A percentile compares a stretch with the other conserved stretches of the same genome.
Evolutionary conservation across 2,888 invertebrate species (phyloP).

Genomic region (Sinopyrophorus schimmeli): DNA sequence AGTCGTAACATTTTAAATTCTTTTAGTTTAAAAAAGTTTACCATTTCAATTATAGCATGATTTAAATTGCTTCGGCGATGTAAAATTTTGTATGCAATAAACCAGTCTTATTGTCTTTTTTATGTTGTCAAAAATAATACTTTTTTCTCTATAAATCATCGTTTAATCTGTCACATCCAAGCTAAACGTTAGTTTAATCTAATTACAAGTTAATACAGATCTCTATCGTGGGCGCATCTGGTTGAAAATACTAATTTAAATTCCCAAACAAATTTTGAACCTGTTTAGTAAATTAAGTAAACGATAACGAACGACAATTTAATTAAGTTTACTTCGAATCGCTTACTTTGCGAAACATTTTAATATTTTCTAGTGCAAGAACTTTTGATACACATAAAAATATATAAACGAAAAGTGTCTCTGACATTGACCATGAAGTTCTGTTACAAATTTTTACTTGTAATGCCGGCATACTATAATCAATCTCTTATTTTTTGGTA

Average conservation of each 20-base stretch:
- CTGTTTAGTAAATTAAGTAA: conserved; percentile 33
- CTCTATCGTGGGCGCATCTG: conserved; percentile 53
- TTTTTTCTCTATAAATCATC: conserved; percentile 52
- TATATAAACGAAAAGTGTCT: conserved; percentile 21
- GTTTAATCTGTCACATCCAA: conserved; percentile 52
- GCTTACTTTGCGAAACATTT: too few relatives aligned
- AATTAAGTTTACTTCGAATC: conserved; percentile 32
- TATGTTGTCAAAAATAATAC: conserved; percentile 21
- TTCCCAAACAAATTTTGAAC: conserved; percentile 39
- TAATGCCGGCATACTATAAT: conserved; percentile 50
- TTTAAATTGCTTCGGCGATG: too few relatives aligned
- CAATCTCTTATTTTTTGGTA: conserved; percentile 48
- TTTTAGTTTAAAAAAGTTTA: too few relatives aligned
- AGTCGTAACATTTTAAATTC: too few relatives aligned
- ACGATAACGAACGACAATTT: conserved; percentile 37
- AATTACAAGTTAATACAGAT: conserved; percentile 54
- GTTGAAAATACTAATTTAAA: conserved; percentile 51
- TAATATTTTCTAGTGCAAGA: conserved; percentile 4
- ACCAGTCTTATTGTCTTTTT: too few relatives aligned
- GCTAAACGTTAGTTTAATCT: conserved; percentile 52
- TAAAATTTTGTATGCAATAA: too few relatives aligned
- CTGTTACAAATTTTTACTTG: conserved; percentile 48
- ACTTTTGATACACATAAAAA: conserved; percentile 6
- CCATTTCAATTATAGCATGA: too few relatives aligned
- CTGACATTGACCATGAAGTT: conserved; percentile 38